Percentiles rank a stretch among this genome's conserved stretches.
Conservation (phyloP, 2,113 vertebrate species). For the Callospermophilus lateralis region DNA sequence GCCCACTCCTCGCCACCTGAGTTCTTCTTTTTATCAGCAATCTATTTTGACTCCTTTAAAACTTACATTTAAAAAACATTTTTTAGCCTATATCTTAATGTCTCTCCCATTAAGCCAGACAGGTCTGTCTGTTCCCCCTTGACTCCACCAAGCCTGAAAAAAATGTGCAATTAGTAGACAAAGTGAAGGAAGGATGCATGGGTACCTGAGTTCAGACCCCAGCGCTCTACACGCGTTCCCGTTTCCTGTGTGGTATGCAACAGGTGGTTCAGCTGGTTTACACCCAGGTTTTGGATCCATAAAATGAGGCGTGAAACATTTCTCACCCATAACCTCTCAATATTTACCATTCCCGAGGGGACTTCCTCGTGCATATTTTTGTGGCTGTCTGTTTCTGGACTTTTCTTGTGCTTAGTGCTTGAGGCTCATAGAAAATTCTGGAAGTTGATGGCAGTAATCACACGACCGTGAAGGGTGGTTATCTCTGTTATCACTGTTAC, state of each 20-base stretch:
- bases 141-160: not conserved
- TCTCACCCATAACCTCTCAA: not conserved
- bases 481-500: no score
- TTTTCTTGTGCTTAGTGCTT: not conserved
- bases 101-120: not conserved
- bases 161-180: not conserved
- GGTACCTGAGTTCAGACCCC: not conserved
- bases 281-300: not conserved
- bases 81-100: not conserved
- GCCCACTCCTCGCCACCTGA: not conserved
- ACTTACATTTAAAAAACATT: not conserved
- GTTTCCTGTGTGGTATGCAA: not conserved
- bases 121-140: fast-evolving
- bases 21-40: not conserved
- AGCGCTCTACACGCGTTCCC: not conserved
- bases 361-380: not conserved
- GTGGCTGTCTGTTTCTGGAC: not conserved
- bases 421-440: not conserved
- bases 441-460: not conserved
- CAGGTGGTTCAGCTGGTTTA: not conserved
- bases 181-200: not conserved
- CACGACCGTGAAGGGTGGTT: fast-evolving
- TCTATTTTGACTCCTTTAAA: not conserved
- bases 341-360: not conserved
- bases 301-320: not conserved